phyloP scores from a whole-genome alignment of 2,797 vertebrate species.

The Hemibagrus guttatus region DNA sequence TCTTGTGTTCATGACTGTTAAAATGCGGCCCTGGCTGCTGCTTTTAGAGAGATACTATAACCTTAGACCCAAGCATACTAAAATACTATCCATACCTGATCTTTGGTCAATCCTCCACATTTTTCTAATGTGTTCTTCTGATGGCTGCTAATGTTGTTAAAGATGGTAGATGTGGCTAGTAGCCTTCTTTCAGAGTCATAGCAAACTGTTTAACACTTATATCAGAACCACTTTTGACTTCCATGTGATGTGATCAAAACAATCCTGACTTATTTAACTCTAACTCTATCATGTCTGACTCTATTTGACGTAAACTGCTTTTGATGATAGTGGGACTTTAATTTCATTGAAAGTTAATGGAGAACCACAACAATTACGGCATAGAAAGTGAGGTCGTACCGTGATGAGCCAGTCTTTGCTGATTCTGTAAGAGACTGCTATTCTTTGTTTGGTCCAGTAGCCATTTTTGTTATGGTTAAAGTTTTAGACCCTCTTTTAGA shows the following conservation, averaged over 20 bases:
- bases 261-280: background rate
- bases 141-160: slow-evolving; percentile 11
- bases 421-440: background rate
- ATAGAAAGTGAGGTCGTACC: background rate
- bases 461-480: background rate
- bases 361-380: background rate
- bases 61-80: background rate
- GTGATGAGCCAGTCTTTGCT: background rate
- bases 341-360: background rate
- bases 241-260: background rate
- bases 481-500: background rate
- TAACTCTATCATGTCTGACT: background rate
- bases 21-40: background rate
- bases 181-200: slow-evolving; percentile 8
- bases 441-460: background rate
- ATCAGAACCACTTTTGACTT: slow-evolving; percentile 1
- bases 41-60: slow-evolving; percentile 3
- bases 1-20: no score
- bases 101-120: background rate
- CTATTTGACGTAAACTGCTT: background rate
- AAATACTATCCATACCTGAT: background rate
- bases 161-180: background rate
- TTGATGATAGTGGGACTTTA: background rate
- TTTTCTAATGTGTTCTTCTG: background rate
- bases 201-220: background rate